Evolutionary conservation across 2,113 vertebrate species (phyloP).

Genomic region (Axis porcinus): DNA sequence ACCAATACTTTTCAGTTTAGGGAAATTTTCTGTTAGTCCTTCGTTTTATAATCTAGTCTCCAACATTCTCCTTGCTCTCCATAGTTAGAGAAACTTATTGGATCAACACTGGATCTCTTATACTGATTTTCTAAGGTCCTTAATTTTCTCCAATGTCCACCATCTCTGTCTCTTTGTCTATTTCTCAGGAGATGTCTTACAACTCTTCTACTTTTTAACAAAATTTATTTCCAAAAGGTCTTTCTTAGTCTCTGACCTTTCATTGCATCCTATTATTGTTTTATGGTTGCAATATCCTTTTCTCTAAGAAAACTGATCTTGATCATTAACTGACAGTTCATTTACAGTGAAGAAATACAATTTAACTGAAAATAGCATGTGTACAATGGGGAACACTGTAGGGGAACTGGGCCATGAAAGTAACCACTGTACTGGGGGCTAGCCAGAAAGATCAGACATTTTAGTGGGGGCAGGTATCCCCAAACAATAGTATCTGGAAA

Average conservation of each 20-base stretch:
- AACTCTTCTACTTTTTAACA: neutral
- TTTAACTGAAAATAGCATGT: neutral
- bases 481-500: neutral
- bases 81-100: neutral
- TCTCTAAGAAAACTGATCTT: neutral
- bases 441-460: neutral
- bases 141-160: neutral
- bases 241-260: neutral
- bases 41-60: neutral
- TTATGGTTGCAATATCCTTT: neutral
- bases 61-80: neutral
- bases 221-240: neutral
- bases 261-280: neutral
- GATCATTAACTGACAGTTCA: neutral
- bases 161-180: neutral
- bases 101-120: neutral
- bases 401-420: neutral
- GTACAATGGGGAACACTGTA: neutral
- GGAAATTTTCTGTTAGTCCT: neutral
- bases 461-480: neutral
- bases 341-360: neutral
- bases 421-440: neutral
- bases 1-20: neutral
- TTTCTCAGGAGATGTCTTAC: neutral
- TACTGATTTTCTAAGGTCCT: neutral